Evolutionary conservation across 2,113 vertebrate genomes (phyloP), one percentile per base, ranked within the genome.

Genomic region (Perca fluviatilis): DNA sequence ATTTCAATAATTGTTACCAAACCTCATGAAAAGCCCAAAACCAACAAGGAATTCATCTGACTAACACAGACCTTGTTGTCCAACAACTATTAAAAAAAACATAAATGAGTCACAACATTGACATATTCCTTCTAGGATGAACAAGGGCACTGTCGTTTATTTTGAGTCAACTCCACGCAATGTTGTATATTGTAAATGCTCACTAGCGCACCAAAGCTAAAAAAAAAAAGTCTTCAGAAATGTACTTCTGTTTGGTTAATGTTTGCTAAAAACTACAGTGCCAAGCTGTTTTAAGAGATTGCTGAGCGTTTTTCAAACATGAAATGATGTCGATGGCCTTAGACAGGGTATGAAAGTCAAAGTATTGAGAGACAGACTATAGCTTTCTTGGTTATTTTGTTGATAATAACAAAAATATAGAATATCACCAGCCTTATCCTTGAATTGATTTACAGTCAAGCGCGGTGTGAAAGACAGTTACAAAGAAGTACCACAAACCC

Each of bases 401-500:
- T 57, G 19, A 76, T 36, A 16, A 53, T n/a, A 27, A 40, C 18
- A 43, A 62, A 36, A 47, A 47, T 56, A 36, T 14, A 25, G 40
- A 50, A 12, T 43, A 67, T 60, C 16, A 15, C 16, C 27, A 66
- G 62, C 63, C 4, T 16, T 27, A 61, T 61, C 11, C 21, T 53
- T 50, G 58, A 25, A 50, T 15, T 21, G 5, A n/a, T 72, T 60
- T 23, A 10, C 23, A 62, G 51, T 46, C 33, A n/a, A 30, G 54
- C 4, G 1, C 19, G 27, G 15, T 79, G n/a, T 80, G 12, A 71
- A 81, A 79, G n/a, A 60, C 8, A 36, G 58, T 61, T 63, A 79
- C 62, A 85, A 80, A 88, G 63, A 79, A 76, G 43, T 63, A 60
- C 69, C 64, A 91, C 90, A 70, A 86, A 83, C 86, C 94, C 88